These are phyloP conservation scores for Odontothrips loti DNA, from an alignment of 2,888 invertebrate species.

Conservation along the genomic window DNA sequence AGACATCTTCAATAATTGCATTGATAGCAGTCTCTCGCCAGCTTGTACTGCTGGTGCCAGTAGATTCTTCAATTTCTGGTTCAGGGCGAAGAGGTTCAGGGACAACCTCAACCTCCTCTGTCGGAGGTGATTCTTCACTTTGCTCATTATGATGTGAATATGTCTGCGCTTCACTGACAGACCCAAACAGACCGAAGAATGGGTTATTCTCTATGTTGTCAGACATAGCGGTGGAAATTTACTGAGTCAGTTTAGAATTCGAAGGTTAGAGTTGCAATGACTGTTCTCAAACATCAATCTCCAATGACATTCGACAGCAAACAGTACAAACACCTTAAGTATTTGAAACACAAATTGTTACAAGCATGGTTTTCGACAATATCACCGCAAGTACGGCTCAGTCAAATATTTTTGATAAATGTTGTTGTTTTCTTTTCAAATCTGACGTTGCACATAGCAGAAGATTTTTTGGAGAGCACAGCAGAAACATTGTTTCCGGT, in stretches of 20 bases:
- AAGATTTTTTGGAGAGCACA: no score
- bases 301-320: no score
- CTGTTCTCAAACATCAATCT: not conserved
- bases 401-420: no score
- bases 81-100: not conserved
- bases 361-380: no score
- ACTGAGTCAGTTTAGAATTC: not conserved
- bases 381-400: no score
- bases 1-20: constrained; percentile 63
- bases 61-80: constrained; percentile 29
- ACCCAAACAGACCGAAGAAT: constrained; percentile 47
- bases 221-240: constrained; percentile 40
- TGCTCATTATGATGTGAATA: constrained; percentile 40
- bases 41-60: constrained; percentile 27
- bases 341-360: no score
- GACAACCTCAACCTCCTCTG: not conserved
- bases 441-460: no score
- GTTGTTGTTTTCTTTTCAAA: no score
- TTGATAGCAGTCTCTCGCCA: constrained; percentile 45
- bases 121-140: constrained; percentile 29
- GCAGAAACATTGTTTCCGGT: no score
- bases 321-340: no score
- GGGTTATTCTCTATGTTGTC: constrained; percentile 48
- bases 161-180: constrained; percentile 42
- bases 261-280: not conserved